These are phyloP conservation scores for Tachysurus fulvidraco DNA, from an alignment of 2,113 vertebrate species.

Conservation along the genomic window DNA sequence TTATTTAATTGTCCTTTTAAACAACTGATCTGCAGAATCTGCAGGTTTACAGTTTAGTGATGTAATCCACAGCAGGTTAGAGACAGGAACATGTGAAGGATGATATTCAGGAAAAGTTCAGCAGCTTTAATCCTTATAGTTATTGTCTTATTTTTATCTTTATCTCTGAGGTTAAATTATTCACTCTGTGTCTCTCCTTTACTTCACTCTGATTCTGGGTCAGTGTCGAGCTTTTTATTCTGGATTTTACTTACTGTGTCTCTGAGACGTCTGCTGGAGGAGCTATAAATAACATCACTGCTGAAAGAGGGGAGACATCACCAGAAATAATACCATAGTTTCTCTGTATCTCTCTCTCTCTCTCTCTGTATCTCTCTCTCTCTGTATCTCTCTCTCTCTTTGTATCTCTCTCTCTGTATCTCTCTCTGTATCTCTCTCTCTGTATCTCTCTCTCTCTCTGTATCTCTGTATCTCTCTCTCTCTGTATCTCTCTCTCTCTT, in stretches of 20 bases:
- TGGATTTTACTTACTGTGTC: conserved; percentile 55
- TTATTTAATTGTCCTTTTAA: not conserved
- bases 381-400: not conserved
- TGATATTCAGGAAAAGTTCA: not conserved
- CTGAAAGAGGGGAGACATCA: conserved; percentile 61
- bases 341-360: conserved; percentile 27
- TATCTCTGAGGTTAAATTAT: not conserved
- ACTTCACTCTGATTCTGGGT: conserved; percentile 18
- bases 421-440: too few species aligned
- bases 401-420: too few species aligned
- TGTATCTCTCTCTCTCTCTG: not conserved
- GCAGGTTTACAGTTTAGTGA: not conserved
- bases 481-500: too few species aligned
- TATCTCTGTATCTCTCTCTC: too few species aligned
- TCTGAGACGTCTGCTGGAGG: conserved; percentile 45
- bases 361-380: conserved; percentile 39
- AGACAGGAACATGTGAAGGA: not conserved
- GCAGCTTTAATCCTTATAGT: not conserved
- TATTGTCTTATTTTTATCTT: not conserved
- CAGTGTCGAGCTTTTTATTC: conserved; percentile 38
- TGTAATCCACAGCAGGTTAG: not conserved
- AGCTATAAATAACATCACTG: conserved; percentile 63
- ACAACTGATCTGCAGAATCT: too few species aligned
- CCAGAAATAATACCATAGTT: conserved; percentile 68
- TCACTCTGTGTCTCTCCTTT: not conserved